Conservation (phyloP, 2,797 vertebrate genomes). For the Macrochelys suwanniensis region DNA sequence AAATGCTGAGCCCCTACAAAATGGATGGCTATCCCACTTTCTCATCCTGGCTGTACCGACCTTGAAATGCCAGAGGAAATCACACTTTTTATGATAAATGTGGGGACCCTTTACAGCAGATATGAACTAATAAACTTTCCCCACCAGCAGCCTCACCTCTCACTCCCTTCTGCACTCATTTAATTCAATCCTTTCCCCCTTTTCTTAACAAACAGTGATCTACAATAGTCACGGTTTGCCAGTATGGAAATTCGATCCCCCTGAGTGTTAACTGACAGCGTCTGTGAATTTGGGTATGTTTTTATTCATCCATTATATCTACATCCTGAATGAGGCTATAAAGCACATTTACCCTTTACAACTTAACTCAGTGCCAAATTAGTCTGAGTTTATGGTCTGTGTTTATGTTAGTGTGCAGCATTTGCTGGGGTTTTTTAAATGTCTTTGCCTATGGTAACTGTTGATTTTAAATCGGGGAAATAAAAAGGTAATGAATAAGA, state of each 20-base stretch:
- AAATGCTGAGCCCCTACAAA: not conserved
- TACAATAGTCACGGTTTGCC: not conserved
- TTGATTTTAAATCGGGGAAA: not conserved
- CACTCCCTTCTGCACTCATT: not conserved
- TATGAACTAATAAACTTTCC: slow-evolving; percentile 2
- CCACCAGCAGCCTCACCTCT: slow-evolving; percentile 6
- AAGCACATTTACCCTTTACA: slow-evolving; percentile 39
- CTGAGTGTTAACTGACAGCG: not conserved
- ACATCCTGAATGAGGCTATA: slow-evolving; percentile 32
- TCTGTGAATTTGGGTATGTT: slow-evolving; percentile 8
- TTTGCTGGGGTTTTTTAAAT: not conserved
- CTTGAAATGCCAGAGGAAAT: slow-evolving; percentile 56
- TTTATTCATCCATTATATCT: slow-evolving; percentile 47
- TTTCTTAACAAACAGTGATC: not conserved
- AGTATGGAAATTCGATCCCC: not conserved
- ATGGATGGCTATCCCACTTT: slow-evolving; percentile 52
- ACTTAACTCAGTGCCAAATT: slow-evolving; percentile 40
- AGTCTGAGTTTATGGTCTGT: slow-evolving; percentile 12
- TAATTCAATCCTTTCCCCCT: not conserved
- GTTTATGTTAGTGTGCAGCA: not conserved
- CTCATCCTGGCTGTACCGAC: slow-evolving; percentile 50
- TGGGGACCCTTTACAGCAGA: slow-evolving; percentile 42
- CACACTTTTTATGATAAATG: slow-evolving; percentile 36
- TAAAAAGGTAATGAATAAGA: not conserved
- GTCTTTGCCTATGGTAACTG: not conserved